Base-by-base conservation (phyloP, 1,140 invertebrate genomes). In the Cardiocondyla obscurior region DNA sequence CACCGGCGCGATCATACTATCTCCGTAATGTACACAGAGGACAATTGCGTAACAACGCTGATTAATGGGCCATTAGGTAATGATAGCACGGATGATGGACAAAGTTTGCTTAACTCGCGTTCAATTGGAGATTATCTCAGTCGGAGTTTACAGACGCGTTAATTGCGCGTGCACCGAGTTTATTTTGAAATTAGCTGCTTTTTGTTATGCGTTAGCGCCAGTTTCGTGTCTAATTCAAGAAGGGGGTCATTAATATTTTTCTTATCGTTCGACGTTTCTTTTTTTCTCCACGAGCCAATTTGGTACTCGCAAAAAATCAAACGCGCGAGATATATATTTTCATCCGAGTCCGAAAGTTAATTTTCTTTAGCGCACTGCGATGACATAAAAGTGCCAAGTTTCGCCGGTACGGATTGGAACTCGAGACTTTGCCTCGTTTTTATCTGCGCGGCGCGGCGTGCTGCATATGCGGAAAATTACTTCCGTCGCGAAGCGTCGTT, bases 31-130 rank as follows among this genome's bases (percentile, higher is more conserved):
- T 30, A 25, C 72, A 44, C 57, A 39, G 55, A 25, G 33, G 28
- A 10, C 19, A 60, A 62, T 76, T 19, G 14, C 42, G 4, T 51
- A 76, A 64, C 14, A 4, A 64, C 14, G 30, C 19, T 64, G 42
- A 76, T 76, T 76, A 76, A 73, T 73, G 62, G 57, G 19, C 30
- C 72, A 49, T 74, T 49, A 49, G 30, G 19, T 49, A 36, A 76
- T 64, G 42, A 62, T 62, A 57, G 19, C 4, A 14, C 4, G 73
- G 19, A 73, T 33, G 55, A 62, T 49, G 72, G 55, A 30, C 39
- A 33, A 74, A 51, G 30, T 64, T 76, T 49, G 42, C 19, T 74
- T 44, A 19, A 46, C 57, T 62, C 57, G 57, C 25, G 12, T 62
- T 22, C 19, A 22, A 60, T 62, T 30, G 19, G 42, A 36, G 30